These are phyloP conservation scores for Cromileptes altivelis DNA, from an alignment of 2,113 vertebrate genomes.

Conservation along the genomic window DNA sequence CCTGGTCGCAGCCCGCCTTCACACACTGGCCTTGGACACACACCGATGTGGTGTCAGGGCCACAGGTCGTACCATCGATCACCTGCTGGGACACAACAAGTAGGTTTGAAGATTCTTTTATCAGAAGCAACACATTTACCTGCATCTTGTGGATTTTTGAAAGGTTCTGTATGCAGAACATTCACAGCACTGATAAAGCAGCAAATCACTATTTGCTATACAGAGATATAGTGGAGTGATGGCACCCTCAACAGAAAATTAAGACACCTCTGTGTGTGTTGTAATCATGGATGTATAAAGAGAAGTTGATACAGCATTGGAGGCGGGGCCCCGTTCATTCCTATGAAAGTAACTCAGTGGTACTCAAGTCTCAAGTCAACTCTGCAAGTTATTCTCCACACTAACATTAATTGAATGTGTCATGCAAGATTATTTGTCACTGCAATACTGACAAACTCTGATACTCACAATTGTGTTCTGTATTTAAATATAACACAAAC, in stretches of 20 bases:
- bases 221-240: no score
- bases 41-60: slow-evolving; percentile 94
- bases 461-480: neutral
- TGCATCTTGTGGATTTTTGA: neutral
- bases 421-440: neutral
- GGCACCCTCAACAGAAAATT: no score
- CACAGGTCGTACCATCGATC: slow-evolving; percentile 93
- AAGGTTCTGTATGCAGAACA: neutral
- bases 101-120: neutral
- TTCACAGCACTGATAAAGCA: no score
- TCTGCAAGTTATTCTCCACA: neutral
- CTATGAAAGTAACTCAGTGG: no score
- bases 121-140: neutral
- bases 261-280: no score
- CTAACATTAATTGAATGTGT: neutral
- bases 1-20: slow-evolving; percentile 95
- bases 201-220: no score
- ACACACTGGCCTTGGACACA: slow-evolving; percentile 97
- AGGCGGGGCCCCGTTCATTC: no score
- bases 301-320: no score
- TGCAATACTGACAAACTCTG: no score
- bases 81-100: slow-evolving; percentile 83
- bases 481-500: neutral
- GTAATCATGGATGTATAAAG: no score
- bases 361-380: no score